Conservation (phyloP, 1,140 invertebrate species). For the Agraylea sexmaculata region DNA sequence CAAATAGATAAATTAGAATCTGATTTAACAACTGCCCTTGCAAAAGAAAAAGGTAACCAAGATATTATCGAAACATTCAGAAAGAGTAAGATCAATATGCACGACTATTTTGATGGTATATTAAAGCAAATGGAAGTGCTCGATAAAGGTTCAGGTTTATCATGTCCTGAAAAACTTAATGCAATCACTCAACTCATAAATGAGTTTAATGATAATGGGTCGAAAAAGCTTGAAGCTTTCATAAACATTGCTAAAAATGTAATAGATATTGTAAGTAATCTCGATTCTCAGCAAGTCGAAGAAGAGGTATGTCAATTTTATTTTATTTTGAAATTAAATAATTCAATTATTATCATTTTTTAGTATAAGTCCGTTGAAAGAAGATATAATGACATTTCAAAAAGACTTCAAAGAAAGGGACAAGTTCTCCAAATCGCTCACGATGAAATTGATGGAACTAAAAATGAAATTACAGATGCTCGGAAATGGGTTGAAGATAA, state of each 20-base stretch:
- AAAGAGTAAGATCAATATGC: constrained; percentile 58
- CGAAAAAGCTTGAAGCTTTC: constrained; percentile 52
- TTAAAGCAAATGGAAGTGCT: constrained; percentile 67
- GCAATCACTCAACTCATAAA: constrained; percentile 53
- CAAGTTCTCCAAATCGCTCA: constrained; percentile 69
- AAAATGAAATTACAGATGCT: constrained; percentile 60
- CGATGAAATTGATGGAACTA: constrained; percentile 66
- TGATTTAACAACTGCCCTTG: constrained; percentile 57
- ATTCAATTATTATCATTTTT: constrained; percentile 22
- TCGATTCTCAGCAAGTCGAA: constrained; percentile 83
- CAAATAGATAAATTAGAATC: constrained; percentile 57
- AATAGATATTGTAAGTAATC: constrained; percentile 67
- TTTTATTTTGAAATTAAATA: too few species aligned
- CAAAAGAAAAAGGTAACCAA: constrained; percentile 62
- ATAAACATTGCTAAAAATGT: constrained; percentile 57
- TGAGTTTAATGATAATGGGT: constrained; percentile 58
- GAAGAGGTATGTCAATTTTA: constrained; percentile 50
- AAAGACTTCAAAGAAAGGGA: constrained; percentile 69
- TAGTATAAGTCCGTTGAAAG: constrained; percentile 70
- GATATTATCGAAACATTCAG: constrained; percentile 68
- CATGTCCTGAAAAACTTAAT: constrained; percentile 66
- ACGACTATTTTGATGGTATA: constrained; percentile 67
- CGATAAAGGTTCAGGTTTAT: constrained; percentile 71
- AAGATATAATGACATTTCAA: constrained; percentile 68
- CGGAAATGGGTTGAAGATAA: constrained; percentile 71